These are phyloP conservation scores for Xenus cinereus DNA, from an alignment of 2,113 vertebrate genomes.

Conservation along the genomic window DNA sequence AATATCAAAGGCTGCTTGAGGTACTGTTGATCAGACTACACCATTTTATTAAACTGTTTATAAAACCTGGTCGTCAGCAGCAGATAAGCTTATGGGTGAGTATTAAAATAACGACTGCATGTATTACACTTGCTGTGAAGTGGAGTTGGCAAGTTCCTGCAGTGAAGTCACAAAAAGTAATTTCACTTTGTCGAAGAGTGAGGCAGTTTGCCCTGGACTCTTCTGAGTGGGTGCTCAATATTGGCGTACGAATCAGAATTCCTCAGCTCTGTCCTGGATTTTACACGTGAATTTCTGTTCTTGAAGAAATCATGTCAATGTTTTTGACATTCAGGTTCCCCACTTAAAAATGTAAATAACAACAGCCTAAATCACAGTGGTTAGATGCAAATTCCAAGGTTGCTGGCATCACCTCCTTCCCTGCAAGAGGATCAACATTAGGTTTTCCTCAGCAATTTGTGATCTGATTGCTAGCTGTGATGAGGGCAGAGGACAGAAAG, in stretches of 20 bases:
- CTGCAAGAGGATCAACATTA: neutral
- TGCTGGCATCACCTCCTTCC: neutral
- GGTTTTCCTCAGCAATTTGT: neutral
- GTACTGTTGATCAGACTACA: neutral
- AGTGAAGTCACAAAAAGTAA: neutral
- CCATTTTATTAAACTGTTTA: neutral
- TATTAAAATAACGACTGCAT: neutral
- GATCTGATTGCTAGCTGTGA: neutral
- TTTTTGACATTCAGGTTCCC: neutral
- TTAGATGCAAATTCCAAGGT: neutral
- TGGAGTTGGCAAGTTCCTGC: neutral
- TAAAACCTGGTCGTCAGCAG: neutral
- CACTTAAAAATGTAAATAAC: neutral
- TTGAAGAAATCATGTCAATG: neutral
- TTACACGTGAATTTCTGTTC: neutral
- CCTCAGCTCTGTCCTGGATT: neutral
- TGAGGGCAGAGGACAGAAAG: neutral
- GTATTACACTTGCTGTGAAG: neutral
- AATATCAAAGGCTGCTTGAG: neutral
- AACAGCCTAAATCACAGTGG: rapidly evolving
- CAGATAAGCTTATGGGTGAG: neutral
- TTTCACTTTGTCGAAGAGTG: neutral
- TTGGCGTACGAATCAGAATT: neutral
- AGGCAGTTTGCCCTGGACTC: neutral
- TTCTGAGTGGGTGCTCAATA: neutral